Base-by-base conservation (phyloP, 2,888 invertebrate genomes). In the Congeria kusceri region DNA sequence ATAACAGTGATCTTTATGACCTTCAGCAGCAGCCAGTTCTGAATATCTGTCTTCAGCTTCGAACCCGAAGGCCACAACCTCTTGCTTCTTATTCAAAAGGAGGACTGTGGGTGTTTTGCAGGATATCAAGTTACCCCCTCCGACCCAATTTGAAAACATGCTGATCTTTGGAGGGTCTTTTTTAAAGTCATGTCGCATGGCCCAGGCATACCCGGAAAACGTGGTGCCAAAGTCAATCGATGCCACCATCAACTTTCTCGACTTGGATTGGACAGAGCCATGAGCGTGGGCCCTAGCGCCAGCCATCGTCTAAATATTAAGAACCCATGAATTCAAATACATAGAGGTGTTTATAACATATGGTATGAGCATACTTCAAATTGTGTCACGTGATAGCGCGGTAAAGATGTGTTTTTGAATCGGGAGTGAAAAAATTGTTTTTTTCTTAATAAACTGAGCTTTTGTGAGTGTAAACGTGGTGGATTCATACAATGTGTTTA, bases 11-110 rank as follows among this genome's bases (percentile, higher is more conserved):
- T 77, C 67, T 23, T 29, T 58, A 29, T 78, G 82, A 15, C 39
- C 65, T 4, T 59, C 68, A 13, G 79, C 78, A 15, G 46, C 62
- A 4, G 77, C 79, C 18, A 83, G 47, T 9, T 79, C 70, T 20
- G 72, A 61, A 28, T 83, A 83, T 18, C 64, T 46, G 20, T 79
- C 79, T 39, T 83, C 83, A 3, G 79, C 83, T 27, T 79, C 83
- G 28, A 69, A 83, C 7, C 83, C 83, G 57, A 83, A 83, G 0
- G 83, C 63, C 7, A 28, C 73, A 69, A 53, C 13, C 23, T 53
- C 25, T 53, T 53, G 53, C 9, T 53, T 25, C 23, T 20, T 47
- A 18, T 79, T 68, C 13, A 82, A 76, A 1, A 82, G 68, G 0
- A 82, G 57, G 11, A 76, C 76, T 7, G 78, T 76, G 20, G 76